phyloP scores from a whole-genome alignment of 1,140 invertebrate genomes.

The Neotoxoptera formosana region DNA sequence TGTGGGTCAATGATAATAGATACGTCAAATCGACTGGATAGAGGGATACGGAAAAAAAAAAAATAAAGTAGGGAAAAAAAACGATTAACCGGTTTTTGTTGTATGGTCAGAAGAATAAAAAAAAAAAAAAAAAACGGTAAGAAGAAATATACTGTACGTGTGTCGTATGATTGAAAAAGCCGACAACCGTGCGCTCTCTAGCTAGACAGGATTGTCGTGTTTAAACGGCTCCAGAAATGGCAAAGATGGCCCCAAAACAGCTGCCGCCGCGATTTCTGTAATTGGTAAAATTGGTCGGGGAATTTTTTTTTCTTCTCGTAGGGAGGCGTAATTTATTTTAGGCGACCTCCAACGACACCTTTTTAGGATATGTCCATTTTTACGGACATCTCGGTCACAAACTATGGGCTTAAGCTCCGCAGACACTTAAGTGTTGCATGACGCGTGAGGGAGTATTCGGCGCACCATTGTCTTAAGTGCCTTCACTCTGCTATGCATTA shows the following conservation, averaged over 20 bases:
- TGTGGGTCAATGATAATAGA: slow-evolving; percentile 43
- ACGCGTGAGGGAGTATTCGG: not conserved
- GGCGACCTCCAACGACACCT: not conserved
- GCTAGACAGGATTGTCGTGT: slow-evolving; percentile 18
- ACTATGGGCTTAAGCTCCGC: not conserved
- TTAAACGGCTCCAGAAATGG: slow-evolving; percentile 40
- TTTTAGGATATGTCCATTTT: slow-evolving; percentile 16
- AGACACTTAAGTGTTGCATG: not conserved
- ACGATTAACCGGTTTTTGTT: slow-evolving; percentile 48
- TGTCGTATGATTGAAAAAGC: slow-evolving; percentile 54
- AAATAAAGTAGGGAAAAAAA: slow-evolving; percentile 41
- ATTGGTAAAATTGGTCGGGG: slow-evolving; percentile 42
- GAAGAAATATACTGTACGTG: slow-evolving; percentile 25
- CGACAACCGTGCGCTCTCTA: not conserved
- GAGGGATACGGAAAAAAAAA: not conserved
- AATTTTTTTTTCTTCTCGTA: not conserved
- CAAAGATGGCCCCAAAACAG: slow-evolving; percentile 47
- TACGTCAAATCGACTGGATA: slow-evolving; percentile 46
- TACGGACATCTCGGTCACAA: slow-evolving; percentile 13
- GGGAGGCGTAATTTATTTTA: not conserved
- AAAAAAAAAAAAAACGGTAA: slow-evolving; percentile 33
- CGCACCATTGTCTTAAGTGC: not conserved
- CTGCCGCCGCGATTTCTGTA: slow-evolving; percentile 1
- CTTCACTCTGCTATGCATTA: not conserved
- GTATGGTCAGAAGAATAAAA: slow-evolving; percentile 30